Evolutionary conservation across 2,797 vertebrate genomes (phyloP), one percentile per base, ranked within the genome.

Genomic region (Lophura swinhoii): DNA sequence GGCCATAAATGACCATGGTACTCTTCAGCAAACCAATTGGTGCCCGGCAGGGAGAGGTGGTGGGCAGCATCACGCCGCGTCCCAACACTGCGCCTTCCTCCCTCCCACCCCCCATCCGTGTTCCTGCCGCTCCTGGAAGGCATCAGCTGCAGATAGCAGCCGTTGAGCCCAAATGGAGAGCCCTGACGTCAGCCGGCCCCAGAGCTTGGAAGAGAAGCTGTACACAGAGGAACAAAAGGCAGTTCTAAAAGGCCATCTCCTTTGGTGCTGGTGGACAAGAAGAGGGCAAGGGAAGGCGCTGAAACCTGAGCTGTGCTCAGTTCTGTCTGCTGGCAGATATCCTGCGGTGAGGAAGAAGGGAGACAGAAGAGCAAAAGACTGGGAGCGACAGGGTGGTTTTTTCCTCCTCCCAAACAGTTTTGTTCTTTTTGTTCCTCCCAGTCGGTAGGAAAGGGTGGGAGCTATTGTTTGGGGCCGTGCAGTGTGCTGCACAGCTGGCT

Each of bases 1-100:
- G 93, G 94, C 97, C 97, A 97, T 97, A 97, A 97, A 97, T 97
- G 97, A 97, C 94, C 96, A 97, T 49, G 73, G 87, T 62, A 60
- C 85, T 84, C 67, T 69, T 83, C 35, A 18, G 89, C 72, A 68
- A 29, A 71, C 71, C 85, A 56, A 92, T 43, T 31, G 51, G 49
- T 84, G 31, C 24, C 78, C 4, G 78, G 75, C 87, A 55, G 66
- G 14, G 67, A 24, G 39, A 20, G 48, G 48, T 76, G 49, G 70
- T 87, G 80, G 62, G 70, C 39, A 86, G 70, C 74, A 12, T 26
- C 21, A 4, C 6, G 23, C 59, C 10, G 3, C 70, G 71, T 70
- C 89, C 67, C 1, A 0, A 1, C 12, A 0, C 48, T n/a, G 68
- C 4, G 0, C 78, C 75, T 56, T 28, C 41, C 75, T 59, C 16